phyloP scores from a whole-genome alignment of 2,113 vertebrate species.

The Neotragus moschatus region DNA sequence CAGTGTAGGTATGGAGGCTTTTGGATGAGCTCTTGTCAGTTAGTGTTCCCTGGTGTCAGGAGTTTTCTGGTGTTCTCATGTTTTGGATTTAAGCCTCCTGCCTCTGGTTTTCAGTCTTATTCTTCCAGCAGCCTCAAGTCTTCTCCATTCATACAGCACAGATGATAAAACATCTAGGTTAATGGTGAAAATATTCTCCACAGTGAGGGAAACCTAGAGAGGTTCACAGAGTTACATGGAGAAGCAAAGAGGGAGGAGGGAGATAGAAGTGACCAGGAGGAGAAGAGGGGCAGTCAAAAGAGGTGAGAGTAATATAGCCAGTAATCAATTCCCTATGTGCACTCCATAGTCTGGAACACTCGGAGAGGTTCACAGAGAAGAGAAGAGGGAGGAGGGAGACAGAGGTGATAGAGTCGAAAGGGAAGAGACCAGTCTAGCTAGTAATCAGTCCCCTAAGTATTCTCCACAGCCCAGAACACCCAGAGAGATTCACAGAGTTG shows the following conservation, averaged over 20 bases:
- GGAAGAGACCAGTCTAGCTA: background rate
- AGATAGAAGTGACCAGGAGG: background rate
- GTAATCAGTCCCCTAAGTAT: background rate
- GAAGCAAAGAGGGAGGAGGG: background rate
- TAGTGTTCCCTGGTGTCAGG: background rate
- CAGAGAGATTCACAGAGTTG: background rate
- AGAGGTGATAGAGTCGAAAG: background rate
- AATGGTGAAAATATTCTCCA: background rate
- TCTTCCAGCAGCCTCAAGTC: background rate
- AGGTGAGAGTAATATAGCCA: background rate
- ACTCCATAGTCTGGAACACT: background rate
- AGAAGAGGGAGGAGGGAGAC: background rate
- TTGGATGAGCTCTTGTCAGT: background rate
- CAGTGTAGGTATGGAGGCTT: background rate
- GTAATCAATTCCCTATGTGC: background rate
- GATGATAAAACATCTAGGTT: background rate
- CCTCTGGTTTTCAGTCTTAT: background rate
- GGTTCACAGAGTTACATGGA: background rate
- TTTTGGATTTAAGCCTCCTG: background rate
- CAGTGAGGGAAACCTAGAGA: background rate
- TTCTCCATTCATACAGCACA: background rate
- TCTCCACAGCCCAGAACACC: background rate
- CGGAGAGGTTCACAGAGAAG: background rate
- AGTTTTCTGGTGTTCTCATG: background rate
- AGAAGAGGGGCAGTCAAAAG: background rate